Evolutionary conservation across 2,113 vertebrate species (phyloP).

Genomic region (Lamprologus ornatipinnis): DNA sequence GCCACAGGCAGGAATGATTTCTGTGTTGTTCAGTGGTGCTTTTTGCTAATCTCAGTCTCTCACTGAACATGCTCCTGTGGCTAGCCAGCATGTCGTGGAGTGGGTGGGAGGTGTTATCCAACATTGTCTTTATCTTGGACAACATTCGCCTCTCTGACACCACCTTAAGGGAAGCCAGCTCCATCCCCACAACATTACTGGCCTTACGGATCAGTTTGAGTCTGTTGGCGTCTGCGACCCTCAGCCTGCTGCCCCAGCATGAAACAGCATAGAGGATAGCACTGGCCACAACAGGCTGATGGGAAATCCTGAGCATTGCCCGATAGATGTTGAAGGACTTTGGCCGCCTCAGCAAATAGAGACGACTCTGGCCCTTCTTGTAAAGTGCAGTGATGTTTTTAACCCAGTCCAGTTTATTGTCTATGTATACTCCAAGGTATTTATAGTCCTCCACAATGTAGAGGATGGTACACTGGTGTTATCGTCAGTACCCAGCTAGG

Average conservation of each 20-base stretch:
- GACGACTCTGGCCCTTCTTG: background rate
- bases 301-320: background rate
- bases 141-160: accelerated
- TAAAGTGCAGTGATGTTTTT: background rate
- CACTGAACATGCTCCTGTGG: accelerated
- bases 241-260: background rate
- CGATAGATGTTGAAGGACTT: accelerated
- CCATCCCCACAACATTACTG: background rate
- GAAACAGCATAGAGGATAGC: background rate
- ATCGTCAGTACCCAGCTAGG: background rate
- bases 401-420: background rate
- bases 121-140: background rate
- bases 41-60: background rate
- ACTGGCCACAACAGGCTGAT: background rate
- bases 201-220: background rate
- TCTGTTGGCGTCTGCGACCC: accelerated
- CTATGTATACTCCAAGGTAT: background rate
- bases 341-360: background rate
- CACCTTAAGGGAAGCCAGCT: background rate
- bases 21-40: background rate
- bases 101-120: background rate
- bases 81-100: background rate
- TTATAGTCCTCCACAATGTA: background rate
- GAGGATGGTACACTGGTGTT: background rate
- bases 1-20: background rate